Evolutionary conservation across 2,888 invertebrate species (phyloP).

Genomic region (Selenia dentaria): DNA sequence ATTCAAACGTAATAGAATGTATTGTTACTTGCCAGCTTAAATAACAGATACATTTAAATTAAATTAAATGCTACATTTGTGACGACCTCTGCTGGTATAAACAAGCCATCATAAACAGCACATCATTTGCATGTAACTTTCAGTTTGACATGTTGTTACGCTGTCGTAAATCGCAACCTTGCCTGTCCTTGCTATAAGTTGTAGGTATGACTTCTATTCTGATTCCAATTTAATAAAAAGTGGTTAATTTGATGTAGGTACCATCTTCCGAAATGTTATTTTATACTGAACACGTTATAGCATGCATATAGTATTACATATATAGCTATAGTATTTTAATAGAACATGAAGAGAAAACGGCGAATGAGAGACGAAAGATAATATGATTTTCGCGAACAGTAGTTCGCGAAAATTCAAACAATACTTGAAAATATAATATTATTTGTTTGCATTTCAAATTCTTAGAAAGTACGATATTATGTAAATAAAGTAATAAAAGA

Average conservation of each 20-base stretch:
- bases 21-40: constrained; percentile 40
- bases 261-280: constrained; percentile 32
- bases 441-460: too few relatives aligned
- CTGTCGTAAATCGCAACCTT: constrained; percentile 19
- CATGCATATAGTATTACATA: too few relatives aligned
- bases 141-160: neutral
- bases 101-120: constrained; percentile 2
- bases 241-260: constrained; percentile 25
- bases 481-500: too few relatives aligned
- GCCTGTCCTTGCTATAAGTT: constrained; percentile 22
- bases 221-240: constrained; percentile 26
- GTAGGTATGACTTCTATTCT: constrained; percentile 13
- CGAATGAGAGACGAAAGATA: too few relatives aligned
- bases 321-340: too few relatives aligned
- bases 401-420: too few relatives aligned
- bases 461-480: too few relatives aligned
- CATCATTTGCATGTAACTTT: too few relatives aligned
- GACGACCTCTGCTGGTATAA: constrained; percentile 1
- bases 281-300: constrained; percentile 23
- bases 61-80: neutral
- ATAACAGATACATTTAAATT: constrained; percentile 14
- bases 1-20: constrained; percentile 68
- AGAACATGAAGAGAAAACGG: too few relatives aligned
- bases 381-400: too few relatives aligned
- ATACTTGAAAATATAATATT: too few relatives aligned